Evolutionary conservation across 2,888 invertebrate genomes (phyloP).

Genomic region (Hyles lineata): DNA sequence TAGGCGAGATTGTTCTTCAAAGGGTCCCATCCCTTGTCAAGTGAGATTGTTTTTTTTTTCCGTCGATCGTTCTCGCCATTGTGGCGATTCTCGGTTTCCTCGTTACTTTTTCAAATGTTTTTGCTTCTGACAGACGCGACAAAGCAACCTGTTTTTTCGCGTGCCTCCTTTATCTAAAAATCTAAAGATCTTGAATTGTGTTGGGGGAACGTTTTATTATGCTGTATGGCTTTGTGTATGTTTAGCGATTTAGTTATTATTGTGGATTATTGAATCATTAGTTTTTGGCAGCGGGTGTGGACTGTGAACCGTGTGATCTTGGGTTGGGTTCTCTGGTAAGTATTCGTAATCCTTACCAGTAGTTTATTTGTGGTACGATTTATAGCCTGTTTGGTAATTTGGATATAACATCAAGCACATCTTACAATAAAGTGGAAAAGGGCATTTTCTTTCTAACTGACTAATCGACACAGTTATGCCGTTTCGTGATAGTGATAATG

Average conservation of each 20-base stretch:
- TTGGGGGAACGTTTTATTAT: not conserved
- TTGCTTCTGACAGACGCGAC: conserved; percentile 51
- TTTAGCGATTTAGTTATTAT: not conserved
- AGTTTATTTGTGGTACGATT: no score
- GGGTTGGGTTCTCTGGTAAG: no score
- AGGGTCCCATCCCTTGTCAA: conserved; percentile 44
- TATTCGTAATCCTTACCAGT: no score
- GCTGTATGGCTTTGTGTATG: not conserved
- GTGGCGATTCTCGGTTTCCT: conserved; percentile 40
- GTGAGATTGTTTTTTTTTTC: conserved; percentile 54
- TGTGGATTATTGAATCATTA: no score
- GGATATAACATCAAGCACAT: no score
- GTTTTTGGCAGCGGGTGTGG: no score
- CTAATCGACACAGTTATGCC: no score
- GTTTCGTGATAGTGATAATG: no score
- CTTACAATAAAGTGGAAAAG: no score
- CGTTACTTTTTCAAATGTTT: conserved; percentile 54
- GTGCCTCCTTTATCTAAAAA: conserved; percentile 29
- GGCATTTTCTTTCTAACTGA: no score
- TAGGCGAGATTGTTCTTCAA: conserved; percentile 44
- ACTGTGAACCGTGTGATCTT: no score
- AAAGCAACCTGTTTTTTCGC: conserved; percentile 39
- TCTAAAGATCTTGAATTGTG: conserved; percentile 2
- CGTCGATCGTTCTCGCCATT: conserved; percentile 46
- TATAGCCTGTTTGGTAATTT: no score